Evolutionary conservation across 2,888 invertebrate genomes (phyloP).

Genomic region (Embidobia sp.): DNA sequence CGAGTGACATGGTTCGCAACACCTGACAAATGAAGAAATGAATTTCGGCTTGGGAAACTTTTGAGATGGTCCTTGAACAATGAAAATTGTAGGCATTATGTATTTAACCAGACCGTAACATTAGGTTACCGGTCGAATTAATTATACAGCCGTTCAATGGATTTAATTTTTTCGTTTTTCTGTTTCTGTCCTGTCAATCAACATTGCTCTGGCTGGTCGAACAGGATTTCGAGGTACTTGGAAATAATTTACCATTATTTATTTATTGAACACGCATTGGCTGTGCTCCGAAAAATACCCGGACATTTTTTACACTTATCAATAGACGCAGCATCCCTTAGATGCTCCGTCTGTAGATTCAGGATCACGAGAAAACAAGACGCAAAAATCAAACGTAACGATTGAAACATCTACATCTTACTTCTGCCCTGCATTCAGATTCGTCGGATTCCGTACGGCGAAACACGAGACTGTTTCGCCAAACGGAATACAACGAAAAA

Average conservation of each 20-base stretch:
- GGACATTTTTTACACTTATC: conserved; percentile 62
- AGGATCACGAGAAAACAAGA: no score
- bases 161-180: conserved; percentile 82
- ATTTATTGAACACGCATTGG: conserved; percentile 74
- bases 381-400: no score
- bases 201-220: conserved; percentile 85
- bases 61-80: conserved; percentile 83
- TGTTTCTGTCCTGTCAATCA: conserved; percentile 87
- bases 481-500: not conserved
- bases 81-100: conserved; percentile 69
- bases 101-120: conserved; percentile 52
- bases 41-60: conserved; percentile 82
- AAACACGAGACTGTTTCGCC: no score
- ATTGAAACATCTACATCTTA: no score
- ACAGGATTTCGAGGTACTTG: conserved; percentile 93
- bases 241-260: conserved; percentile 78
- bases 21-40: conserved; percentile 38
- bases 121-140: conserved; percentile 51
- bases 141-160: conserved; percentile 63
- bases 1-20: conserved; percentile 30
- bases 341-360: no score
- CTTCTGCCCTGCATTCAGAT: no score
- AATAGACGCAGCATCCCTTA: no score
- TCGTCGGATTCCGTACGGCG: no score
- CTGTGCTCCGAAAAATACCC: conserved; percentile 80